A percentile compares a stretch with the other conserved stretches of the same genome.
These are phyloP conservation scores for Pipistrellus pipistrellus DNA, from an alignment of 2,797 vertebrate species.

Conservation along the genomic window DNA sequence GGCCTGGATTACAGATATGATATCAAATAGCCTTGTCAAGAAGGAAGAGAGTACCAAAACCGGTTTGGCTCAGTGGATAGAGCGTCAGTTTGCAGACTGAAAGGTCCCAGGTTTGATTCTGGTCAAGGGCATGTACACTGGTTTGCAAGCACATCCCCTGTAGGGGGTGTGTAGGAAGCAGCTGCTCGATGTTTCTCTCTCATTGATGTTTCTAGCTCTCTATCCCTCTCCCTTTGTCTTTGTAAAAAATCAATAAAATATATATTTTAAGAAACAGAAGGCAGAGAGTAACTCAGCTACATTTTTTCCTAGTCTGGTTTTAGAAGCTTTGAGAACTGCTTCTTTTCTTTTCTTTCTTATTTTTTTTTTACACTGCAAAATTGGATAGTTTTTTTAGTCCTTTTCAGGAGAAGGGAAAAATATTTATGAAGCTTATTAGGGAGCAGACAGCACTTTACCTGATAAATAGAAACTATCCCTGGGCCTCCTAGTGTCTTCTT, in stretches of 20 bases:
- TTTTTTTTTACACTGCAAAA: conserved; percentile 38
- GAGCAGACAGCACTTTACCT: conserved; percentile 75
- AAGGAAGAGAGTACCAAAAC: neutral
- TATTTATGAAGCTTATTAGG: conserved; percentile 83
- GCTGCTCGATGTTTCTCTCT: no score
- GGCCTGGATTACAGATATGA: neutral
- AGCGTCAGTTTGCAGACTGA: no score
- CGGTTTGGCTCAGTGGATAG: no score
- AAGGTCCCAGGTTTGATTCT: no score
- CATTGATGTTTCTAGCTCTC: no score
- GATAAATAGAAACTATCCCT: conserved; percentile 76
- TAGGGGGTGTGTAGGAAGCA: no score
- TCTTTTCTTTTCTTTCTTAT: neutral
- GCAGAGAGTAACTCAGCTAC: neutral
- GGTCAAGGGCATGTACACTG: no score
- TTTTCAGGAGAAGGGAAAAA: conserved; percentile 69
- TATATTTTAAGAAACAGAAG: neutral
- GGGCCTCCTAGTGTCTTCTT: conserved; percentile 17
- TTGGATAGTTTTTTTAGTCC: conserved; percentile 48
- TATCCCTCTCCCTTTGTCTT: no score
- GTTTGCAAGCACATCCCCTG: no score
- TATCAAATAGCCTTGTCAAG: neutral
- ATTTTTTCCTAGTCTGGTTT: conserved; percentile 25
- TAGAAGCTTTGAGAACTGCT: conserved; percentile 44
- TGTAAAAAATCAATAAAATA: no score